Percentiles rank a stretch among this genome's conserved stretches.
These are phyloP conservation scores for Brienomyrus brachyistius DNA, from an alignment of 2,113 vertebrate genomes.

Conservation along the genomic window DNA sequence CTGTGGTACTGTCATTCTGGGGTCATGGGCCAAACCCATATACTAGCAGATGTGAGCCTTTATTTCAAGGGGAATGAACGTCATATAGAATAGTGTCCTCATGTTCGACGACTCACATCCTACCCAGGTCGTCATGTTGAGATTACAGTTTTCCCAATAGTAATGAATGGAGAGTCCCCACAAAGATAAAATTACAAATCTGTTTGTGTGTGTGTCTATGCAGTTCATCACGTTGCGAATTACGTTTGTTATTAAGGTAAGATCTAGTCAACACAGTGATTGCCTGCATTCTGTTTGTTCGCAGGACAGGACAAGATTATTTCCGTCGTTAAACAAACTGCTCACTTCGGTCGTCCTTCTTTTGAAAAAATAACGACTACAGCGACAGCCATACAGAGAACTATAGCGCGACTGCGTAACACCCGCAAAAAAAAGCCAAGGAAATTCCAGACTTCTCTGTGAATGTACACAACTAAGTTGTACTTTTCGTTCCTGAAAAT, in stretches of 20 bases:
- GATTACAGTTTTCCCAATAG: no score
- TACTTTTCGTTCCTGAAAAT: conserved; percentile 12
- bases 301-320: not conserved
- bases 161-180: no score
- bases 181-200: no score
- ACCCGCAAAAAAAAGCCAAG: not conserved
- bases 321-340: not conserved
- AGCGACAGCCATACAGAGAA: not conserved
- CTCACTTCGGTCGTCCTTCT: not conserved
- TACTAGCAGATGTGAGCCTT: no score
- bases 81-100: no score
- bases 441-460: conserved; percentile 3
- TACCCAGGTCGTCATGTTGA: no score
- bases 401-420: not conserved
- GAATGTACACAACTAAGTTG: not conserved
- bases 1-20: no score
- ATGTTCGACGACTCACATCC: no score
- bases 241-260: not conserved
- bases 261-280: not conserved
- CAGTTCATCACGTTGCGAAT: not conserved
- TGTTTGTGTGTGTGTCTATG: not conserved
- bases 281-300: not conserved
- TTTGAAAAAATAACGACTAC: not conserved
- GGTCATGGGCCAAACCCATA: no score
- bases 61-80: no score